phyloP scores from a whole-genome alignment of 2,888 invertebrate genomes.

The Acanthosoma haemorrhoidale region DNA sequence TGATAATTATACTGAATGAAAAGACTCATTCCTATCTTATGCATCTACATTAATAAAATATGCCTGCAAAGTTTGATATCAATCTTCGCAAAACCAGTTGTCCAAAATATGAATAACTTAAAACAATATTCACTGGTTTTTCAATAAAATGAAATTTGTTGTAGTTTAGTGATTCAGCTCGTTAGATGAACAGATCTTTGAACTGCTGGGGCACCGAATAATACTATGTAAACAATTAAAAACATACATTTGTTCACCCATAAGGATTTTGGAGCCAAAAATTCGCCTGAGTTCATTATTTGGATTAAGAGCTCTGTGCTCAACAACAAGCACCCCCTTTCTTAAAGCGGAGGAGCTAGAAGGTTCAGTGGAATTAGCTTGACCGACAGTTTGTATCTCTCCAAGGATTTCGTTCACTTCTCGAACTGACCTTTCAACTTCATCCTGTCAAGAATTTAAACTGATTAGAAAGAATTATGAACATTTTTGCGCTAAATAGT shows the following conservation, averaged over 20 bases:
- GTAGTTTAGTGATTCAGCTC: too few species aligned
- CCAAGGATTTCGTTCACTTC: conserved; percentile 64
- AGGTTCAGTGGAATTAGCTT: conserved; percentile 43
- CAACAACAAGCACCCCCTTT: conserved; percentile 57
- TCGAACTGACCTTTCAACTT: conserved; percentile 60
- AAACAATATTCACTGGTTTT: too few species aligned
- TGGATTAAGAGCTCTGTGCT: conserved; percentile 67
- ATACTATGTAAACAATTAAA: too few species aligned
- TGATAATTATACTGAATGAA: too few species aligned
- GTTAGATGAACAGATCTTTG: too few species aligned
- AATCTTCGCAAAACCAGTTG: too few species aligned
- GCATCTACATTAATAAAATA: too few species aligned
- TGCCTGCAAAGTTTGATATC: too few species aligned
- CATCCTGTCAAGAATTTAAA: conserved; percentile 51
- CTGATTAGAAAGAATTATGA: background rate
- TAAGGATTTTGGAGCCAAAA: conserved; percentile 73
- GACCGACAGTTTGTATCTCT: conserved; percentile 44
- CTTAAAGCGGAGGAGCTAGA: conserved; percentile 41
- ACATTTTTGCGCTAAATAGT: background rate
- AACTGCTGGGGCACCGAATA: too few species aligned
- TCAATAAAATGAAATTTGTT: too few species aligned
- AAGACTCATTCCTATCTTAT: too few species aligned
- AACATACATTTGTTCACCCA: conserved; percentile 47
- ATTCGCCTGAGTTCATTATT: conserved; percentile 75
- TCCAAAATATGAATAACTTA: too few species aligned